Base-by-base conservation (phyloP, 2,888 invertebrate genomes). In the Clivina fossor region DNA sequence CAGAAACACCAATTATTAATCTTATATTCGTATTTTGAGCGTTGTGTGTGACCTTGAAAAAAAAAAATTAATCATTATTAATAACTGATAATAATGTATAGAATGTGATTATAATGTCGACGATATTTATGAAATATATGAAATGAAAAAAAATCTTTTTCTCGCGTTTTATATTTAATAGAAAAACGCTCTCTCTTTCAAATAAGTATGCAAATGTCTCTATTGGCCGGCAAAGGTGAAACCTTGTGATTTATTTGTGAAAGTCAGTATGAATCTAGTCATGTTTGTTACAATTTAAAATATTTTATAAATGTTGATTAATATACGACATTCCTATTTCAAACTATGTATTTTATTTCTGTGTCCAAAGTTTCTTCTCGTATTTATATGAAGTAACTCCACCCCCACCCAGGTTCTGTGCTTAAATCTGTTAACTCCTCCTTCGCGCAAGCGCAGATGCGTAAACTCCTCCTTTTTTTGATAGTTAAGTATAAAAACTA, bases 281-380 rank as follows among this genome's bases (percentile, higher is more conserved):
- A 75, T 76, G 75, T 75, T 76, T 76, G 76, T 76, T 76, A 76
- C 75, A 73, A 74, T 74, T 76, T 75, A 73, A 75, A 75, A 76
- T 76, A 76, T 76, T 76, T 76, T 76, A 76, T 76, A 76, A 76
- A 76, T 76, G 76, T 76, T 76, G 75, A 75, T 73, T 75, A 76
- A 75, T 76, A 76, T 75, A 76, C 72, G 74, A 76, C 76, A 76
- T 76, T 76, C 76, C 76, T 75, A 75, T 74, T 74, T 75, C 74
- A 69, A 24, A 46, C 26, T 54, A n/a, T n/a, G n/a, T n/a, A n/a
- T n/a, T n/a, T n/a, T n/a, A n/a, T n/a, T n/a, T n/a, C n/a, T n/a
- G n/a, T n/a, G n/a, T n/a, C n/a, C n/a, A n/a, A n/a, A n/a, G n/a
- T n/a, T n/a, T n/a, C n/a, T n/a, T n/a, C n/a, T n/a, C n/a, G n/a